Evolutionary conservation across 2,113 vertebrate species (phyloP).

Genomic region (Progne subis): DNA sequence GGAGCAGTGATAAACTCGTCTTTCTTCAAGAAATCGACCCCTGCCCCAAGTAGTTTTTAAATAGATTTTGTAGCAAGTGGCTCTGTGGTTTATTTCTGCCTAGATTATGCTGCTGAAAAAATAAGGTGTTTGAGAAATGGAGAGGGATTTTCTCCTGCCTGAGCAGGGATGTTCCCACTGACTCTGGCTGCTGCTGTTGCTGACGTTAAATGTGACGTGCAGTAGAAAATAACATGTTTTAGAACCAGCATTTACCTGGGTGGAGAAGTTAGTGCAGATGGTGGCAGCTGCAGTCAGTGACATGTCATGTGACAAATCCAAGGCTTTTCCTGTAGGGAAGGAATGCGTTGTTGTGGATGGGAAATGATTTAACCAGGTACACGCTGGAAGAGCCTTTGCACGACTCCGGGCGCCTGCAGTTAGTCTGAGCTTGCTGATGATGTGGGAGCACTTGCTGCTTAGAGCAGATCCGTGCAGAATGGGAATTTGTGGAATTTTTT

Average conservation of each 20-base stretch:
- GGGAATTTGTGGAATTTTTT: not conserved
- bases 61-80: not conserved
- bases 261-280: not conserved
- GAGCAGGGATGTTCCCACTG: not conserved
- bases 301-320: fast-evolving
- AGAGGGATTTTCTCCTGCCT: not conserved
- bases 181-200: not conserved
- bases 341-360: fast-evolving
- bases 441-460: not conserved
- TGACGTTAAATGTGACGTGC: not conserved
- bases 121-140: not conserved
- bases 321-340: not conserved
- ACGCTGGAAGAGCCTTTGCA: not conserved
- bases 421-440: not conserved
- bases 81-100: not conserved
- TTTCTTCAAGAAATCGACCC: not conserved
- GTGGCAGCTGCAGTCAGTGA: not conserved
- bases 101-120: not conserved
- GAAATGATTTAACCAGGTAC: fast-evolving
- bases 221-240: not conserved
- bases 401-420: not conserved
- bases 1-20: not conserved
- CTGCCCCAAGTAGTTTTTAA: not conserved
- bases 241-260: not conserved
- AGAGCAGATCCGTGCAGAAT: fast-evolving